These are phyloP conservation scores for Dasyprocta punctata DNA, from an alignment of 2,113 vertebrate genomes.

Conservation along the genomic window DNA sequence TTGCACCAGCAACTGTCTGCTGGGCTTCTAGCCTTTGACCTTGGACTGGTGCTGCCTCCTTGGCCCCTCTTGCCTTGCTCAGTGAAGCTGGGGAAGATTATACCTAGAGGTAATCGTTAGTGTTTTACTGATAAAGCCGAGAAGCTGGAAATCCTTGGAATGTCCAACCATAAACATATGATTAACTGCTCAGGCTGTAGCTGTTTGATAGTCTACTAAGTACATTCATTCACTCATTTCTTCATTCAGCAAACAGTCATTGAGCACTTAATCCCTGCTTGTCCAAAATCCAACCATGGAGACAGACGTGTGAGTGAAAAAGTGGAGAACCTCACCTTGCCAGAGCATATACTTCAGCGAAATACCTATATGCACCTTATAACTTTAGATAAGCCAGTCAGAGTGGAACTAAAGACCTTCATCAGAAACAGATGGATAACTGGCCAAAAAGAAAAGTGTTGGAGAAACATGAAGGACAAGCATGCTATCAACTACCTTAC, in stretches of 20 bases:
- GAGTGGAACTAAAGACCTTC: not conserved
- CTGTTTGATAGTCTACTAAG: rapidly evolving
- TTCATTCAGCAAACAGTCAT: not conserved
- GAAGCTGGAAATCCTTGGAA: not conserved
- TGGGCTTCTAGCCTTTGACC: not conserved
- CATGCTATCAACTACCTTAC: not conserved
- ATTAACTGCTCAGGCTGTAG: not conserved
- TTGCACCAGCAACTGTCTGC: not conserved
- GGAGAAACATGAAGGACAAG: not conserved
- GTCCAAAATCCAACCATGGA: not conserved
- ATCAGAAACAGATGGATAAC: not conserved
- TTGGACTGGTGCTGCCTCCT: not conserved
- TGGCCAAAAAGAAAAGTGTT: not conserved
- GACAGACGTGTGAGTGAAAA: not conserved
- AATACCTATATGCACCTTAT: rapidly evolving
- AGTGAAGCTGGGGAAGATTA: not conserved
- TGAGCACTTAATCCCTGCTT: not conserved
- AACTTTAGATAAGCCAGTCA: not conserved
- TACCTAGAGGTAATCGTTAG: not conserved
- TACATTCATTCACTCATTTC: not conserved
- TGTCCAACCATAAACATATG: not conserved
- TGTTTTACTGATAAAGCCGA: not conserved
- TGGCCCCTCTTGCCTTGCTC: not conserved
- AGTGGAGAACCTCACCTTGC: not conserved
- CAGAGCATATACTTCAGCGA: rapidly evolving